phyloP scores from a whole-genome alignment of 2,113 vertebrate genomes.

The Halichoerus grypus region DNA sequence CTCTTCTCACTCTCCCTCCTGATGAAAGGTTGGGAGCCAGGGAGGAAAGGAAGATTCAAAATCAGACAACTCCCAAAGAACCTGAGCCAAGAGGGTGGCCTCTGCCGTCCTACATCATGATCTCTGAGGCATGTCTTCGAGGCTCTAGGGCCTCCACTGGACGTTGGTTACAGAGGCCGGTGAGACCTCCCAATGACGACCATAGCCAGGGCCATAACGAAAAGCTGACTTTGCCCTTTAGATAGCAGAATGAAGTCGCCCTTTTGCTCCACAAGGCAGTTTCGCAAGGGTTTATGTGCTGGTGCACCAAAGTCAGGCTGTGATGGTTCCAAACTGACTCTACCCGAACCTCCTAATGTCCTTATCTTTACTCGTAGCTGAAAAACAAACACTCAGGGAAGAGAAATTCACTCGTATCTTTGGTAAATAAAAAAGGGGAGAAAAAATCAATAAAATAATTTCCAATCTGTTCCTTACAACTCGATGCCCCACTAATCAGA shows the following conservation, averaged over 20 bases:
- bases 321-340: not conserved
- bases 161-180: not conserved
- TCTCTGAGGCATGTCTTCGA: not conserved
- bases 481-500: slow-evolving; percentile 79
- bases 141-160: not conserved
- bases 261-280: not conserved
- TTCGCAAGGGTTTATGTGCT: not conserved
- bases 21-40: not conserved
- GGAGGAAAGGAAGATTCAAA: not conserved
- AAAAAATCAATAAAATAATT: slow-evolving; percentile 83
- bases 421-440: slow-evolving; percentile 74
- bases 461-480: slow-evolving; percentile 80
- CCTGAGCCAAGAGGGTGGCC: not conserved
- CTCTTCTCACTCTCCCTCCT: slow-evolving; percentile 9
- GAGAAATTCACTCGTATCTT: slow-evolving; percentile 77
- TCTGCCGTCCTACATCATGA: not conserved
- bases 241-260: not conserved
- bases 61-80: not conserved
- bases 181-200: not conserved
- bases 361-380: slow-evolving; percentile 51
- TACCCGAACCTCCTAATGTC: slow-evolving; percentile 2
- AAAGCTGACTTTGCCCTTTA: not conserved
- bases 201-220: not conserved
- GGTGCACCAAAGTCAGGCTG: not conserved
- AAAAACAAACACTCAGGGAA: slow-evolving; percentile 42